Evolutionary conservation across 2,113 vertebrate species (phyloP).

Genomic region (Grallaria varia): DNA sequence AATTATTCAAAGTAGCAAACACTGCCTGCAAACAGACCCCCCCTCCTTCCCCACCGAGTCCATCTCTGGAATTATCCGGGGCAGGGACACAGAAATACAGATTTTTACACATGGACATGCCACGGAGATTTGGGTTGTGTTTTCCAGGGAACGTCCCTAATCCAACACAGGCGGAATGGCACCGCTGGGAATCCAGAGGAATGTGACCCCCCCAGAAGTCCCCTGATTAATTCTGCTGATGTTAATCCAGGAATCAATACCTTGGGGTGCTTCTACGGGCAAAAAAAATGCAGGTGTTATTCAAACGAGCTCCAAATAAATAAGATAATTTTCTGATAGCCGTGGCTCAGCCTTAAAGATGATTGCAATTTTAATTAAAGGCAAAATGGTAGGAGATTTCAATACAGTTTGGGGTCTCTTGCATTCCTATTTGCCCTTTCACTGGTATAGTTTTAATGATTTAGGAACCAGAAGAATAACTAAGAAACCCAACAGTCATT

Average conservation of each 20-base stretch:
- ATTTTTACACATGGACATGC: accelerated
- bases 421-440: constrained; percentile 51
- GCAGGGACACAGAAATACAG: background rate
- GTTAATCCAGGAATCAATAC: background rate
- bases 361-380: background rate
- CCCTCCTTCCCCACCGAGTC: background rate
- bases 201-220: background rate
- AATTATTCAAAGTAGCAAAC: background rate
- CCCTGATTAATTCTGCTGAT: background rate
- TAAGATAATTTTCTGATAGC: background rate
- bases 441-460: constrained; percentile 71
- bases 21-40: background rate
- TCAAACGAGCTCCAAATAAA: background rate
- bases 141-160: background rate
- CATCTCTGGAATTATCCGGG: background rate
- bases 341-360: background rate
- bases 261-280: background rate
- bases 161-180: accelerated
- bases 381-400: background rate
- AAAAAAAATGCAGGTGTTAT: background rate
- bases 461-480: constrained; percentile 80
- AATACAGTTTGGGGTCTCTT: background rate
- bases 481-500: constrained; percentile 78
- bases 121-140: background rate
- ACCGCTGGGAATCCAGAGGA: accelerated